A percentile compares a stretch with the other conserved stretches of the same genome.
phyloP scores from a whole-genome alignment of 2,113 vertebrate species.

The Eudyptes chrysolophus region DNA sequence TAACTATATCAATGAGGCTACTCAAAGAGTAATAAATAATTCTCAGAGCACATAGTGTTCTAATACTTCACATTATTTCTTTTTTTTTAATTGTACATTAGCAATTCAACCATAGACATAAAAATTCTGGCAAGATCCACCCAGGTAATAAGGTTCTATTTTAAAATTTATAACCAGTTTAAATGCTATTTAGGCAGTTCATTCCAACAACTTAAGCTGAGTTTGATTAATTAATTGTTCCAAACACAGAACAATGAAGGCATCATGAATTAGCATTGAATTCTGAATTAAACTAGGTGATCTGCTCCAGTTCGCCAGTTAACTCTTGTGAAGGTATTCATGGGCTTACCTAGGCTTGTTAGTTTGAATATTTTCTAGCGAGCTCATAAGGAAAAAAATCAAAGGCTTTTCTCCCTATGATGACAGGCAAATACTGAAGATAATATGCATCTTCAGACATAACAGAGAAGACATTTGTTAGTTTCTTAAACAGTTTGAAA shows the following conservation, averaged over 20 bases:
- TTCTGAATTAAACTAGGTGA: background rate
- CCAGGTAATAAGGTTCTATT: background rate
- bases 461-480: background rate
- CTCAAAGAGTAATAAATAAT: background rate
- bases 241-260: background rate
- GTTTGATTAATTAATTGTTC: constrained; percentile 45
- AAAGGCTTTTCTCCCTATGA: background rate
- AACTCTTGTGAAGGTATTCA: background rate
- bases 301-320: background rate
- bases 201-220: background rate
- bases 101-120: background rate
- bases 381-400: background rate
- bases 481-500: background rate
- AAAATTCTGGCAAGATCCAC: background rate
- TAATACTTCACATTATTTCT: background rate
- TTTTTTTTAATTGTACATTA: constrained; percentile 1
- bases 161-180: constrained; percentile 19
- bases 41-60: background rate
- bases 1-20: background rate
- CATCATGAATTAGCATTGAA: background rate
- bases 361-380: background rate
- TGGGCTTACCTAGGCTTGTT: background rate
- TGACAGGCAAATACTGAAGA: background rate
- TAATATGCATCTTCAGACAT: background rate
- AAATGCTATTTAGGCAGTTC: background rate